These are phyloP conservation scores for Rhopalosiphum padi DNA, from an alignment of 1,140 invertebrate genomes.

Conservation along the genomic window DNA sequence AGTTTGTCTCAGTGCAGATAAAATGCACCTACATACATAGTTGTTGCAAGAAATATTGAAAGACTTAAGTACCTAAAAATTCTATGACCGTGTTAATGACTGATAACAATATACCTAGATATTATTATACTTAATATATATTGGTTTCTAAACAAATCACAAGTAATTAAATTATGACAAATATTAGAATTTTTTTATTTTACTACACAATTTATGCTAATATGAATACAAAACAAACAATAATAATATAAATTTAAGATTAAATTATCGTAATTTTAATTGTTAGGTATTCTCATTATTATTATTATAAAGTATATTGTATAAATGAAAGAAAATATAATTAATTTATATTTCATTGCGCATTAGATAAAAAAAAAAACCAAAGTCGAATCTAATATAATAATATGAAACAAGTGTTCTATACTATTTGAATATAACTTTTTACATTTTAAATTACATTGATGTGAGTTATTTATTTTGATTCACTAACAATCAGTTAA, in stretches of 20 bases:
- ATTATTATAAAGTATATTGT: background rate
- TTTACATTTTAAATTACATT: background rate
- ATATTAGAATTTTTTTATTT: background rate
- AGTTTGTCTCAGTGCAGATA: too few relatives aligned
- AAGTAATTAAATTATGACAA: background rate
- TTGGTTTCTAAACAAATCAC: background rate
- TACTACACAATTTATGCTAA: background rate
- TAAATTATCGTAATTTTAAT: background rate
- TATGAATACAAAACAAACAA: too few relatives aligned
- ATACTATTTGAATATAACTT: background rate
- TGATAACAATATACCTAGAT: too few relatives aligned
- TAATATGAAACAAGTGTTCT: background rate
- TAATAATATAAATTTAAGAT: background rate
- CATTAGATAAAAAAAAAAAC: background rate
- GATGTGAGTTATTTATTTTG: background rate
- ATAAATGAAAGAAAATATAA: background rate
- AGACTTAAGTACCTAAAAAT: too few relatives aligned
- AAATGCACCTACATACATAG: too few relatives aligned
- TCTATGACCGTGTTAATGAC: too few relatives aligned
- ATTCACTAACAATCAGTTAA: background rate
- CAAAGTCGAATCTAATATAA: background rate
- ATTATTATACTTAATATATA: too few relatives aligned
- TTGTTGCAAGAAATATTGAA: too few relatives aligned
- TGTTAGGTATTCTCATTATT: background rate
- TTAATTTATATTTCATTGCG: background rate